phyloP scores from a whole-genome alignment of 2,888 invertebrate species.

The Euphydryas editha region DNA sequence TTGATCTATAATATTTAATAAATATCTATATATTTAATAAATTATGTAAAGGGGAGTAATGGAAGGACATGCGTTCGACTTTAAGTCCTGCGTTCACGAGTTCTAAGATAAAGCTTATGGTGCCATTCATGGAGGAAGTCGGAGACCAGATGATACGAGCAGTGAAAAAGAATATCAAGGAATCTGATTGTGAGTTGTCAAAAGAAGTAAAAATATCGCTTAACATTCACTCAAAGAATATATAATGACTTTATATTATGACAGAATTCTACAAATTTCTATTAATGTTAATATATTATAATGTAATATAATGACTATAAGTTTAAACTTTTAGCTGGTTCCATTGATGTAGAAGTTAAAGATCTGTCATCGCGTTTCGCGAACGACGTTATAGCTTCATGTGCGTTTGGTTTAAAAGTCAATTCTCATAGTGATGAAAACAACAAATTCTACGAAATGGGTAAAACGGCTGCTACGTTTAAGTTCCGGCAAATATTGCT shows the following conservation, averaged over 20 bases:
- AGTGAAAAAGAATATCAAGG: constrained; percentile 50
- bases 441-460: constrained; percentile 81
- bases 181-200: constrained; percentile 38
- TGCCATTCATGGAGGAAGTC: constrained; percentile 66
- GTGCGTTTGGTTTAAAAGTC: constrained; percentile 78
- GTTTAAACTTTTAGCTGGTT: constrained; percentile 41
- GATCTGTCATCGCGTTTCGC: constrained; percentile 71
- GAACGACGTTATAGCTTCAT: constrained; percentile 80
- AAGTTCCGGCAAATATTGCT: constrained; percentile 46
- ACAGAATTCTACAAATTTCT: neutral
- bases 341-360: constrained; percentile 64
- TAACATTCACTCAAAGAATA: too few species aligned
- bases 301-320: neutral
- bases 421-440: constrained; percentile 79
- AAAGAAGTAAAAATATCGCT: neutral
- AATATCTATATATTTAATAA: neutral
- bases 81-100: constrained; percentile 76
- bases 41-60: constrained; percentile 55
- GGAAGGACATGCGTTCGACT: constrained; percentile 67
- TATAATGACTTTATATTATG: too few species aligned
- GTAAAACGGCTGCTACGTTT: constrained; percentile 69
- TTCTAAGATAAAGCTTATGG: constrained; percentile 72
- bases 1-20: neutral
- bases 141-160: constrained; percentile 57
- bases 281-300: neutral